These are phyloP conservation scores for Patiria miniata DNA, from an alignment of 35 echinoderm and acorn worm species.

Conservation along the genomic window DNA sequence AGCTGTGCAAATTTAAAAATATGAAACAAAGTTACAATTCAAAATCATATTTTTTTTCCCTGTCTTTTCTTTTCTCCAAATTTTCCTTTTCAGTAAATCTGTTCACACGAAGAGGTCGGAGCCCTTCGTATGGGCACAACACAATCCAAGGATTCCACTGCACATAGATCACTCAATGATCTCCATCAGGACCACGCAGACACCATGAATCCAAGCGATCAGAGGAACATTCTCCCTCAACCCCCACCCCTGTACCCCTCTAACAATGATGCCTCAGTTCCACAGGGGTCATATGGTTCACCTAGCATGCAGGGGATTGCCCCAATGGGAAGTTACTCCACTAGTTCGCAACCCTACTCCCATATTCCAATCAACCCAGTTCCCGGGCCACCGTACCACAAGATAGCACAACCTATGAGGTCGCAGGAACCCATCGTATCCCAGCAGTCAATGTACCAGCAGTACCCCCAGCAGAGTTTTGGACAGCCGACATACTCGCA, in stretches of 20 bases:
- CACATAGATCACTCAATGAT: neutral
- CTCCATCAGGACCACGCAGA: neutral
- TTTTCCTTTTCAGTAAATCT: neutral
- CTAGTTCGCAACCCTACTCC: conserved; percentile 56
- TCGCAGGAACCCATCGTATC: conserved; percentile 51
- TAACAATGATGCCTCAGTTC: conserved; percentile 38
- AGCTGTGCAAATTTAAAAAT: too few species aligned
- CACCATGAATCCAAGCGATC: conserved; percentile 78
- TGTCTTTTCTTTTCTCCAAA: too few species aligned
- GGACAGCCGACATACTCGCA: conserved; percentile 54
- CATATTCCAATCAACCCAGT: conserved; percentile 96
- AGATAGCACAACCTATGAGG: conserved; percentile 94
- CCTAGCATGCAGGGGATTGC: conserved; percentile 36
- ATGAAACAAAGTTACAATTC: too few species aligned
- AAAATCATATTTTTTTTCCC: too few species aligned
- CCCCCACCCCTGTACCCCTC: conserved; percentile 70
- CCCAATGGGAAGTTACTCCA: neutral
- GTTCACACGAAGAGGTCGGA: neutral
- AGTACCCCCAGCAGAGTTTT: conserved; percentile 56
- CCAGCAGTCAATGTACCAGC: conserved; percentile 65
- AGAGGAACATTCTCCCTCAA: conserved; percentile 62
- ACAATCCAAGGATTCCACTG: neutral
- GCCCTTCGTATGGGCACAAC: conserved; percentile 22
- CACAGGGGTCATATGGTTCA: conserved; percentile 10
- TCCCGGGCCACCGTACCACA: conserved; percentile 86